Base-by-base conservation (phyloP, 2,888 invertebrate species). In the Tillus elongatus region DNA sequence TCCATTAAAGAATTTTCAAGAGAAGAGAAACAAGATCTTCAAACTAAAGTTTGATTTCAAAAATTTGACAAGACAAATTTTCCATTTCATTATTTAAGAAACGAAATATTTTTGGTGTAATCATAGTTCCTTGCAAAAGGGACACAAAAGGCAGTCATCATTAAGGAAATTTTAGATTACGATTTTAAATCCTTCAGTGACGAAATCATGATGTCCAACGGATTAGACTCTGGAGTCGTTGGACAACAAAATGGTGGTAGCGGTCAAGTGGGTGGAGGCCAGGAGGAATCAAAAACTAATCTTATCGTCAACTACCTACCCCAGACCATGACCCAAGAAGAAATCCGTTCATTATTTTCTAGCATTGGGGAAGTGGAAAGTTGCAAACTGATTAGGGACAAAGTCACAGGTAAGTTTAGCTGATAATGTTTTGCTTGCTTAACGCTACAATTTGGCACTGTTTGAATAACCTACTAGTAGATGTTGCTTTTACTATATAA, bases 241-340 rank as follows among this genome's bases (percentile, higher is more conserved):
- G 84, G 86, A 67, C 85, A 87, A 70, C 88, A 87, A 66, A 87
- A 87, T 68, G 89, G 88, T 65, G 75, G 82, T 61, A 70, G 70
- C 44, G 69, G 68, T 50, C 67, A 70, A 45, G 64, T 61, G 48
- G 61, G 58, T 36, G 63, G 70, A 35, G 84, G 84, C 61, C 79
- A 83, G 60, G 87, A 88, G 70, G 92, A 93, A 73, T 90, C 89
- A 58, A 89, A 92, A 74, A 98, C 97, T 55, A 98, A 98, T 73
- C 80, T 98, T 54, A 98, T 98, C 69, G 97, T 98, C 61, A 98
- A 98, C 74, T 98, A 98, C 70, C 77, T 98, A 69, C 98, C 98
- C 45, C 98, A 98, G 74, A 95, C 90, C 56, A 98, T 98, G 98
- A 93, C 93, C 39, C 97, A 98, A 71, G 97, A 97, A 69, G 97